Conservation (phyloP, 2,797 vertebrate genomes). For the Chelon labrosus region DNA sequence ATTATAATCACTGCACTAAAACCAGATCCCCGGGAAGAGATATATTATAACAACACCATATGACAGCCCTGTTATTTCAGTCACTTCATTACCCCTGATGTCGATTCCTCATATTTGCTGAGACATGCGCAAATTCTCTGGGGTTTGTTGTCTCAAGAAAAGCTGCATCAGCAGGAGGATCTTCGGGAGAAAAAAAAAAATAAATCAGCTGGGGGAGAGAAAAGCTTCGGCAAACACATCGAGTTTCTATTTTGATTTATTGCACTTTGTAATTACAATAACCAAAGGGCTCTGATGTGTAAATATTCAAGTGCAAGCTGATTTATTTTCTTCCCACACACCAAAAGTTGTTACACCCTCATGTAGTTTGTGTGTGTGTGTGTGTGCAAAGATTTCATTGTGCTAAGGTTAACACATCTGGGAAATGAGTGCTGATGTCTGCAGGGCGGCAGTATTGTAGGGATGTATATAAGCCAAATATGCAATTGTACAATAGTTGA, state of each 20-base stretch:
- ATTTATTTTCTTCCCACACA: conserved; percentile 67
- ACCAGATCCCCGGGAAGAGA: conserved; percentile 57
- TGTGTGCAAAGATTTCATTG: conserved; percentile 54
- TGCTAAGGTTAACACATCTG: conserved; percentile 57
- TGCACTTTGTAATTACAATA: conserved; percentile 78
- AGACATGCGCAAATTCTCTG: conserved; percentile 72
- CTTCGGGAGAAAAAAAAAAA: conserved; percentile 46
- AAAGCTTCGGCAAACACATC: conserved; percentile 61
- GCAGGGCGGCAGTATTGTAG: conserved; percentile 40
- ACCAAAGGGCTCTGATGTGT: conserved; percentile 72
- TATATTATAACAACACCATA: conserved; percentile 64
- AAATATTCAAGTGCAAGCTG: conserved; percentile 67
- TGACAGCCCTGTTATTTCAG: conserved; percentile 63
- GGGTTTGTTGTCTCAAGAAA: conserved; percentile 75
- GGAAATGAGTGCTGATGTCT: conserved; percentile 62
- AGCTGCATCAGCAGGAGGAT: conserved; percentile 74
- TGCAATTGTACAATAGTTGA: conserved; percentile 17
- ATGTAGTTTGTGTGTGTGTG: conserved; percentile 33
- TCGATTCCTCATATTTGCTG: conserved; percentile 78
- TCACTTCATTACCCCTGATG: conserved; percentile 80
- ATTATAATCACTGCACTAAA: conserved; percentile 66
- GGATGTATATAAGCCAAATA: conserved; percentile 31
- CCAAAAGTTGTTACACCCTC: conserved; percentile 47
- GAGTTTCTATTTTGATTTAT: conserved; percentile 77
- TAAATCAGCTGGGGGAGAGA: conserved; percentile 54